Evolutionary conservation across 1,140 invertebrate genomes (phyloP).

Genomic region (Helicoverpa armigera): DNA sequence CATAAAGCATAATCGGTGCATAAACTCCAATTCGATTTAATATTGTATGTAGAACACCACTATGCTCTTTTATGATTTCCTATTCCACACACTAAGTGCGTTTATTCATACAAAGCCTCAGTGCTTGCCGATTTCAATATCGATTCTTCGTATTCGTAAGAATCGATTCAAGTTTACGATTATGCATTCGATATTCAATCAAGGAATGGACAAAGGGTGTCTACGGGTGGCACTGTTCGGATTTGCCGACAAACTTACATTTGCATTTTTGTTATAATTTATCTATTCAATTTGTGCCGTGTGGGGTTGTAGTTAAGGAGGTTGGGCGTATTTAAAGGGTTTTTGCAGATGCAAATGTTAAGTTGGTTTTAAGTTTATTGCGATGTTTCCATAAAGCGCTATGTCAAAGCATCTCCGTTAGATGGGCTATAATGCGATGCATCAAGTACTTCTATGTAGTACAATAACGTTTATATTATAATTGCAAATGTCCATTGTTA

Average conservation of each 20-base stretch:
- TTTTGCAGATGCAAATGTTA: background rate
- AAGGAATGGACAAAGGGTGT: constrained; percentile 64
- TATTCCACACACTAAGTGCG: constrained; percentile 47
- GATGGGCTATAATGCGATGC: constrained; percentile 34
- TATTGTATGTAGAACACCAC: constrained; percentile 40
- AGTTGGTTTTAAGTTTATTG: constrained; percentile 49
- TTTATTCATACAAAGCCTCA: constrained; percentile 51
- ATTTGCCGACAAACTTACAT: constrained; percentile 31
- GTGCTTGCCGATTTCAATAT: constrained; percentile 62
- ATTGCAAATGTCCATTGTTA: constrained; percentile 47
- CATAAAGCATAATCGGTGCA: constrained; percentile 19
- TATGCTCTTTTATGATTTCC: constrained; percentile 48
- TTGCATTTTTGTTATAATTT: background rate
- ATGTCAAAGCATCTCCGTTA: constrained; percentile 45
- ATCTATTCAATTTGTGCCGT: constrained; percentile 9
- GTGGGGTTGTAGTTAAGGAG: background rate
- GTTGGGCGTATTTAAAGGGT: background rate
- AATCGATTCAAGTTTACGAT: constrained; percentile 73
- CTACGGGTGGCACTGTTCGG: constrained; percentile 53
- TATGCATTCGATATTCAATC: constrained; percentile 71
- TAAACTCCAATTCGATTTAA: constrained; percentile 38
- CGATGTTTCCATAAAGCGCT: constrained; percentile 50
- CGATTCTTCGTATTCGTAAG: constrained; percentile 64
- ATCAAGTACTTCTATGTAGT: constrained; percentile 29
- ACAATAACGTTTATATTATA: constrained; percentile 45